Base-by-base conservation (phyloP, 2,113 vertebrate species). In the Tympanuchus pallidicinctus region DNA sequence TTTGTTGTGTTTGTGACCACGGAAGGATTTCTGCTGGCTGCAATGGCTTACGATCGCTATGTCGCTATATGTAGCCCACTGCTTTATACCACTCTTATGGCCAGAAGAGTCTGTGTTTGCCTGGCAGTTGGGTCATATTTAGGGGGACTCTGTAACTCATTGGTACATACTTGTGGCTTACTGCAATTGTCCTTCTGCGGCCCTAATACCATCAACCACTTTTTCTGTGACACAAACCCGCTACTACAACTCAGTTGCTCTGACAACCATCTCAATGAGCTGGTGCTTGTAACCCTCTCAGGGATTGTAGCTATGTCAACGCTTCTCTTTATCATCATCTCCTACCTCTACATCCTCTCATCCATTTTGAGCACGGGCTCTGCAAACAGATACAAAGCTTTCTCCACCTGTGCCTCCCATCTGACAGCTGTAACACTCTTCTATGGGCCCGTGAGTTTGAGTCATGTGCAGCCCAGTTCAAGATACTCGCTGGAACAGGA, bases 161-260 rank as follows among this genome's bases (percentile, higher is more conserved):
- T 94, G 69, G 47, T 93, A 34, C 96, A 97, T 34, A 96, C 90
- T 6, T 50, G 92, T 8, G 77, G 95, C 14, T 69, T 85, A 57
- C 82, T 82, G 20, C 45, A 12, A 3, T 13, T 95, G 24, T 80
- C 77, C 32, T 97, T 96, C 65, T 95, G 90, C 75, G 86, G 21
- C 2, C 47, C 92, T 9, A 94, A 91, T 2, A 22, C 84, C 21
- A 94, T 97, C 36, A 81, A 91, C 9, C 96, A 97, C 66, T 97
- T 96, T 75, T 97, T 96, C 81, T 97, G 96, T 82, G 96, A 97
- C 30, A 87, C 96, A 43, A 94, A 92, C 18, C 93, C 94, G 48
- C 67, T 97, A 7, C 59, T 97, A 7, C 95, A 91, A 38, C 57
- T 97, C 30, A 82, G 94, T 36, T 96, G 94, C 45, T 95, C 95